Evolutionary conservation across 2,888 invertebrate species (phyloP).

Genomic region (Melieria omissa): DNA sequence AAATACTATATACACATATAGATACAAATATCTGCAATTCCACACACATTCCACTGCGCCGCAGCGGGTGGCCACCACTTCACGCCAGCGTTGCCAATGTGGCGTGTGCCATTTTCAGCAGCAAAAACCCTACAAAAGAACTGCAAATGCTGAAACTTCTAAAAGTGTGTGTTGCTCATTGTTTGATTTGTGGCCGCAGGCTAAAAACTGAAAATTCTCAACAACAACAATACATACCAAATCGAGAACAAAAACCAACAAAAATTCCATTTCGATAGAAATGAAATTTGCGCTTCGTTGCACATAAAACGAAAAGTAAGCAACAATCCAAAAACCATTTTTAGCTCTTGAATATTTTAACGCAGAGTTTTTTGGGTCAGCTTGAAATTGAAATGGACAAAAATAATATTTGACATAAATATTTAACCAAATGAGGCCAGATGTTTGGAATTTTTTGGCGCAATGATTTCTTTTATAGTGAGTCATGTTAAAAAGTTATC

Average conservation of each 20-base stretch:
- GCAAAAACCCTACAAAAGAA: neutral
- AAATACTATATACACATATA: too few species aligned
- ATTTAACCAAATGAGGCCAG: too few species aligned
- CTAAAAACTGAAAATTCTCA: conserved; percentile 1
- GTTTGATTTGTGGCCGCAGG: conserved; percentile 37
- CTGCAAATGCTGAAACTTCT: neutral
- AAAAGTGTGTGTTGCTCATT: neutral
- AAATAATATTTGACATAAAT: too few species aligned
- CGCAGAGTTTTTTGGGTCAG: neutral
- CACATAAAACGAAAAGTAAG: neutral
- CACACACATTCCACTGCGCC: neutral
- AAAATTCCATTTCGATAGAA: conserved; percentile 2
- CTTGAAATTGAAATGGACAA: too few species aligned
- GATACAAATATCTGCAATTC: too few species aligned
- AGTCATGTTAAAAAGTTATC: too few species aligned
- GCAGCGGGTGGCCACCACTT: conserved; percentile 13
- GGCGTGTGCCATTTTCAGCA: conserved; percentile 25
- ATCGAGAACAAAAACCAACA: conserved; percentile 13
- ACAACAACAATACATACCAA: neutral
- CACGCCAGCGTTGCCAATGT: neutral
- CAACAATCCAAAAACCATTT: conserved; percentile 19
- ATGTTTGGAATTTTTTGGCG: too few species aligned
- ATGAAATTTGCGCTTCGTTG: conserved; percentile 27
- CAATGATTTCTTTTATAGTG: too few species aligned
- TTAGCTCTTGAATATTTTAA: neutral